phyloP scores from a whole-genome alignment of 2,888 invertebrate genomes.

The Abrostola tripartita region DNA sequence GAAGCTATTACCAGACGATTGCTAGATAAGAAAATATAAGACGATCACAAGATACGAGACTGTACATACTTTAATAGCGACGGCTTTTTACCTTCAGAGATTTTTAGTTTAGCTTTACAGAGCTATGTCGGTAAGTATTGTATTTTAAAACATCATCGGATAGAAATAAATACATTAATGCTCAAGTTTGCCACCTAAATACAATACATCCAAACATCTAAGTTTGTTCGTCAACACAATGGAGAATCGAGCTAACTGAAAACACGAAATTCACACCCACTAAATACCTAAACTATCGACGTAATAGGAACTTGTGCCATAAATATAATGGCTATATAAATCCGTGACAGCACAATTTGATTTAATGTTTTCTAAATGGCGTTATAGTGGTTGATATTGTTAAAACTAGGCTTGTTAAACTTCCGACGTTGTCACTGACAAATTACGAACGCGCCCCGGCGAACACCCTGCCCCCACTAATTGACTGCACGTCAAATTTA shows the following conservation, averaged over 20 bases:
- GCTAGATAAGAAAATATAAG: too few species aligned
- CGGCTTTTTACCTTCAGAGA: too few species aligned
- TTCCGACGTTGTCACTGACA: constrained; percentile 86
- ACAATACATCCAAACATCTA: constrained; percentile 27
- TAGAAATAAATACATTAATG: constrained; percentile 10
- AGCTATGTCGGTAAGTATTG: too few species aligned
- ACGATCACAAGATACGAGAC: too few species aligned
- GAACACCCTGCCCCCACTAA: constrained; percentile 73
- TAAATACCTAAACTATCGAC: constrained; percentile 55
- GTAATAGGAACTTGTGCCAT: constrained; percentile 52
- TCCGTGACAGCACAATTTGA: constrained; percentile 55
- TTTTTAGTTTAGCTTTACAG: too few species aligned
- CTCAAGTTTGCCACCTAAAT: constrained; percentile 33
- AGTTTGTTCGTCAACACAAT: constrained; percentile 38
- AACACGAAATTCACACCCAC: constrained; percentile 39
- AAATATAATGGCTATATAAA: constrained; percentile 57
- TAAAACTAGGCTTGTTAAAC: constrained; percentile 78
- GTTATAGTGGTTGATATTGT: constrained; percentile 65
- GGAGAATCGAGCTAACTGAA: constrained; percentile 37
- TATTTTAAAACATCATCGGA: too few species aligned
- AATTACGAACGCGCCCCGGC: constrained; percentile 77
- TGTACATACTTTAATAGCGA: too few species aligned
- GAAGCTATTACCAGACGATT: too few species aligned
- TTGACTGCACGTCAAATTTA: constrained; percentile 86
- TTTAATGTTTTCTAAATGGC: constrained; percentile 65